A percentile compares a stretch with the other conserved stretches of the same genome.
These are phyloP conservation scores for Nysson spinosus DNA, from an alignment of 2,888 invertebrate genomes.

Conservation along the genomic window DNA sequence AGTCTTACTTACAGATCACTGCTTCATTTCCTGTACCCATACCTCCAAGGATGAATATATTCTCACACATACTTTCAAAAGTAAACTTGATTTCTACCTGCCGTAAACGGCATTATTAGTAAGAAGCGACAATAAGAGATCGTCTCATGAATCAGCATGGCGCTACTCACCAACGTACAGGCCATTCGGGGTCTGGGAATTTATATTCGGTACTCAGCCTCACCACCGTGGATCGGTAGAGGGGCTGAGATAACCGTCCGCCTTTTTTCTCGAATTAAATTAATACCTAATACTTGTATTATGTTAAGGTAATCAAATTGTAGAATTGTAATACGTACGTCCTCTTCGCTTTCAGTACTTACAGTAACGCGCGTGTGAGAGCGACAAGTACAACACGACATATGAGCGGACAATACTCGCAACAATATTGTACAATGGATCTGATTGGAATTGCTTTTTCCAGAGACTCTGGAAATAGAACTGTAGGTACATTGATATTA, in stretches of 20 bases:
- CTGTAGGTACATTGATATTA: constrained; percentile 72
- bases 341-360: constrained; percentile 75
- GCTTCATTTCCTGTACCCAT: constrained; percentile 69
- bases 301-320: constrained; percentile 74
- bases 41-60: constrained; percentile 65
- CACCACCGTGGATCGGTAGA: constrained; percentile 61
- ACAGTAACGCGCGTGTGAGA: constrained; percentile 76
- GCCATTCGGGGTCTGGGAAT: constrained; percentile 60
- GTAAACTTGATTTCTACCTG: constrained; percentile 61
- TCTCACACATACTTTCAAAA: constrained; percentile 72
- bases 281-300: constrained; percentile 70
- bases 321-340: constrained; percentile 76
- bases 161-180: constrained; percentile 73
- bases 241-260: constrained; percentile 59
- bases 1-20: constrained; percentile 74
- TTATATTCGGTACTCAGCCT: constrained; percentile 60
- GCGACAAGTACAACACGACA: constrained; percentile 75
- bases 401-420: constrained; percentile 76
- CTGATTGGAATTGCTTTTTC: constrained; percentile 77
- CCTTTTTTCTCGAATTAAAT: constrained; percentile 63
- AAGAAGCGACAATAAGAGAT: constrained; percentile 67
- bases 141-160: constrained; percentile 64
- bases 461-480: constrained; percentile 78
- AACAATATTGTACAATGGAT: constrained; percentile 76
- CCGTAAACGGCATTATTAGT: constrained; percentile 67